Base-by-base conservation (phyloP, 2,797 vertebrate genomes). In the Enteromius fasciolatus region DNA sequence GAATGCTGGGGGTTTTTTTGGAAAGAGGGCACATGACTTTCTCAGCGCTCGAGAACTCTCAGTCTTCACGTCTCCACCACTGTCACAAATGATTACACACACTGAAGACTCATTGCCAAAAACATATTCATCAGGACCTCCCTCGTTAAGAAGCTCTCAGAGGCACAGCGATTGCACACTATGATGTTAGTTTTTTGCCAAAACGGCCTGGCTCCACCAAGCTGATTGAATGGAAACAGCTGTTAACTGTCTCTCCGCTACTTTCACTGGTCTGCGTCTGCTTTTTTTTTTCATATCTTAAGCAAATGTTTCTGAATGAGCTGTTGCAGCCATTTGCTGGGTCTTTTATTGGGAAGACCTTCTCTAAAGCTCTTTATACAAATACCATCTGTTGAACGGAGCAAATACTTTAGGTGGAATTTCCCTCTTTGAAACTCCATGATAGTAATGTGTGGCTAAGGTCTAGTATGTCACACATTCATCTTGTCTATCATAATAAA, bases 21-120 rank as follows among this genome's bases (percentile, higher is more conserved):
- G 69, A 82, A 90, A 91, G 89, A 69, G 83, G 88, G 91, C 89
- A 86, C 89, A 89, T 79, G 87, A 91, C 77, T 91, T 88, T 87
- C 89, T 88, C 86, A 82, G 87, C 87, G 85, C 87, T 91, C 87
- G 90, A 91, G 90, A 91, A 73, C 87, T 89, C 90, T 90, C 74
- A 83, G 82, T 91, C 91, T 90, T 90, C 88, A 90, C 83, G 91
- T 93, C 92, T 92, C 93, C 91, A 89, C 88, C 89, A 89, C 91
- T 93, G 92, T 93, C 91, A 93, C 88, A 92, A 92, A 89, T 91
- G 90, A 92, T 93, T 93, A 93, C 87, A 90, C 87, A 92, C 90
- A 81, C 64, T 73, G 23, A 86, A 87, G 84, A 88, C 78, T 88
- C 84, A 1, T 67, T 88, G 91, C 91, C 91, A 92, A 83, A 92